Conservation (phyloP, 2,797 vertebrate genomes). For the Pangasius sanitwongsei region DNA sequence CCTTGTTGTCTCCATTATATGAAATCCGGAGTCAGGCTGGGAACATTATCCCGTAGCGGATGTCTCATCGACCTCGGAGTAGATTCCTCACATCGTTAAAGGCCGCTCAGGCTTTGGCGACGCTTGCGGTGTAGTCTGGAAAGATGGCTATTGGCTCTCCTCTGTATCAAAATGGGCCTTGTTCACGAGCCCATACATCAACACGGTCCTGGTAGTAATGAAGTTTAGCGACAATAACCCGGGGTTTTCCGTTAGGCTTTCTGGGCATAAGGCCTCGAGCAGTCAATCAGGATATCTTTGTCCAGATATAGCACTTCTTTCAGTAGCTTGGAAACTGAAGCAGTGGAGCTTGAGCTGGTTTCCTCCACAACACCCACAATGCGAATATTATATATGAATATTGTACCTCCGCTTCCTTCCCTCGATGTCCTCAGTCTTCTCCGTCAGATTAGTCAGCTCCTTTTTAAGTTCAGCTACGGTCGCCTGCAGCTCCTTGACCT, state of each 20-base stretch:
- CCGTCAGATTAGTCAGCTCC: neutral
- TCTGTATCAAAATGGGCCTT: neutral
- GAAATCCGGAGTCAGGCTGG: neutral
- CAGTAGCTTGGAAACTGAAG: conserved; percentile 21
- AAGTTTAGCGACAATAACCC: neutral
- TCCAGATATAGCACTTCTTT: conserved; percentile 36
- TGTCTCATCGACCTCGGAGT: too few species aligned
- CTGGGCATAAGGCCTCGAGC: neutral
- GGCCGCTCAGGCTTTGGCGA: neutral
- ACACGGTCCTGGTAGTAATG: neutral
- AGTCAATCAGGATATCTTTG: conserved; percentile 33
- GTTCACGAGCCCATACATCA: neutral
- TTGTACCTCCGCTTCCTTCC: conserved; percentile 1
- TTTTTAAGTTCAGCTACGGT: neutral
- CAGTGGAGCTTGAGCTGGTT: conserved; percentile 2
- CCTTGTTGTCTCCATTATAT: neutral
- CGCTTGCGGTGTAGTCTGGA: neutral
- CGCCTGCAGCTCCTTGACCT: neutral
- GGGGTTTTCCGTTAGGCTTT: neutral
- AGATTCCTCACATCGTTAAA: too few species aligned
- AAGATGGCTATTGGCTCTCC: neutral
- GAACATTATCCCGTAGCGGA: neutral
- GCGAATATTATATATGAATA: neutral
- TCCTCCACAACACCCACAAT: neutral
- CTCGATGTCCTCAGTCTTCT: neutral